Percentiles rank a stretch among this genome's conserved stretches.
phyloP scores from a whole-genome alignment of 2,113 vertebrate genomes.

The Podarcis cretensis region DNA sequence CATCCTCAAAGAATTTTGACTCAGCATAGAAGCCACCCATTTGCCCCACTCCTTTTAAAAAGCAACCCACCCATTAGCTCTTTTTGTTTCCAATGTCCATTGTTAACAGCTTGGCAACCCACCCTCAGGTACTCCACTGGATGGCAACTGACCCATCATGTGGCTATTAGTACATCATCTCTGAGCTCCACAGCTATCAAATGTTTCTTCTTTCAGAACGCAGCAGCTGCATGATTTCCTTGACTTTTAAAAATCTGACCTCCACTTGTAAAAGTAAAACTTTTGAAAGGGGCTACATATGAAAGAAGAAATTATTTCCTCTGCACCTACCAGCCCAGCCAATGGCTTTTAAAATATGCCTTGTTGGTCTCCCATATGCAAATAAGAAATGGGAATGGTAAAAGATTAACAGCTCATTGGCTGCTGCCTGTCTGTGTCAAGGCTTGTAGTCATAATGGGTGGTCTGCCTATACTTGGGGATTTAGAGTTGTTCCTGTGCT shows the following conservation, averaged over 20 bases:
- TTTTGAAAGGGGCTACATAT: not conserved
- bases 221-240: not conserved
- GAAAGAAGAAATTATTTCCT: not conserved
- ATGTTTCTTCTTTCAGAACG: not conserved
- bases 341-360: not conserved
- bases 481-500: not conserved
- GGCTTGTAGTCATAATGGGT: not conserved
- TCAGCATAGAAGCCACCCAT: not conserved
- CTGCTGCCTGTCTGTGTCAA: constrained; percentile 2
- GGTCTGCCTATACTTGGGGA: not conserved
- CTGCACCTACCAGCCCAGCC: not conserved
- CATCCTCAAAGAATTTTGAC: not conserved
- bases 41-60: not conserved
- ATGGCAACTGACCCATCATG: too few relatives aligned
- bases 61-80: not conserved
- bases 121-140: not conserved
- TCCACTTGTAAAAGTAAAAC: not conserved
- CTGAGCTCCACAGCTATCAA: not conserved
- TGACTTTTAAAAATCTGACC: not conserved
- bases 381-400: not conserved
- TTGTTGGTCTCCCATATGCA: not conserved
- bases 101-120: not conserved
- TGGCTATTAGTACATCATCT: not conserved
- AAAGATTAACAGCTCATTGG: constrained; percentile 2
- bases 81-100: not conserved